Conservation (phyloP, 2,888 invertebrate species). For the Nematopogon swammerdamellus region DNA sequence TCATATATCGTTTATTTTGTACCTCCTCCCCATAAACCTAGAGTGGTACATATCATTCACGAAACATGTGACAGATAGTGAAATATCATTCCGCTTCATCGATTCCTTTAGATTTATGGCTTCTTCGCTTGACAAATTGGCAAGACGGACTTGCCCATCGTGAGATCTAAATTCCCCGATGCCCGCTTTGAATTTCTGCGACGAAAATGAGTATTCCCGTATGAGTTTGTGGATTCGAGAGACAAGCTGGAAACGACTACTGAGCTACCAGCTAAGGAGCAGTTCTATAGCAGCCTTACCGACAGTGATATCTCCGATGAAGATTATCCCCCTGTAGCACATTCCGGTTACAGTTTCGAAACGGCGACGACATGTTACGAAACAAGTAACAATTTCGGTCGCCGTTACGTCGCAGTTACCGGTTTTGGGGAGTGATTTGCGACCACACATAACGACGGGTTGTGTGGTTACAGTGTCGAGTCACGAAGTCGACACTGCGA, state of each 20-base stretch:
- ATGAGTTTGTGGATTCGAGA: constrained; percentile 16
- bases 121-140: constrained; percentile 3
- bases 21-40: constrained; percentile 9
- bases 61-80: constrained; percentile 5
- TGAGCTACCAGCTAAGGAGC: constrained; percentile 7
- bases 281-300: constrained; percentile 6
- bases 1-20: too few species aligned
- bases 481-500: too few species aligned
- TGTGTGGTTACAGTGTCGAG: too few species aligned
- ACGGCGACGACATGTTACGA: too few species aligned
- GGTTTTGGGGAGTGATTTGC: too few species aligned
- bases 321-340: too few species aligned
- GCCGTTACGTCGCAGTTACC: too few species aligned
- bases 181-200: constrained; percentile 12
- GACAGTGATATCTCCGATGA: constrained; percentile 9
- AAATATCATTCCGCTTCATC: constrained; percentile 5
- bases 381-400: too few species aligned
- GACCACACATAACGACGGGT: too few species aligned
- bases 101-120: constrained; percentile 8
- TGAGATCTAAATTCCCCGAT: background rate
- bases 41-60: constrained; percentile 11
- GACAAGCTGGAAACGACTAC: constrained; percentile 12
- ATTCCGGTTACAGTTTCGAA: too few species aligned
- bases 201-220: constrained; percentile 20
- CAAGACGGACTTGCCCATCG: background rate